Evolutionary conservation across 2,888 invertebrate species (phyloP).

Genomic region (Enoplolaimus lenunculus): DNA sequence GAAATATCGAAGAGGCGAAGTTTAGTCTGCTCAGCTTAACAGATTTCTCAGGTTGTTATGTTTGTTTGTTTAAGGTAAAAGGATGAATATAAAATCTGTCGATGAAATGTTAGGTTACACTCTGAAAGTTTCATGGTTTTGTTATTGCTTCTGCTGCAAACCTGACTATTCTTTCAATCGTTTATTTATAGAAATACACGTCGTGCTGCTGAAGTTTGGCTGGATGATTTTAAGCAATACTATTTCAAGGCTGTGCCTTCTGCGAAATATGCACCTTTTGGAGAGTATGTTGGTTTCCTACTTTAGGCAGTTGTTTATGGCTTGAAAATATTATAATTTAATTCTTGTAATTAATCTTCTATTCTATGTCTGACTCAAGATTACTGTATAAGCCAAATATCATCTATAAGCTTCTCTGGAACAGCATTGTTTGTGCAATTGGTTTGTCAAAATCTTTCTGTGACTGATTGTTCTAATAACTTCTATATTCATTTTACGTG

Average conservation of each 20-base stretch:
- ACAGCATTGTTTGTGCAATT: too few relatives aligned
- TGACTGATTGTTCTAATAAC: too few relatives aligned
- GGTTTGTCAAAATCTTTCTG: too few relatives aligned
- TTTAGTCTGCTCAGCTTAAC: neutral
- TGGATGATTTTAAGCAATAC: constrained; percentile 93
- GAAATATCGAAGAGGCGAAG: neutral
- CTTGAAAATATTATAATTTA: constrained; percentile 24
- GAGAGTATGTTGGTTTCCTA: constrained; percentile 43
- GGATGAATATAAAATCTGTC: too few relatives aligned
- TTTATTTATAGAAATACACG: constrained; percentile 59
- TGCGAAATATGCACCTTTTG: constrained; percentile 44
- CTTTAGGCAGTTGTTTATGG: constrained; percentile 14
- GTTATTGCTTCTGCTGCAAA: too few relatives aligned
- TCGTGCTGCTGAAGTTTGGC: constrained; percentile 96
- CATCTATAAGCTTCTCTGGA: too few relatives aligned
- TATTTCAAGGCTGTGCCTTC: constrained; percentile 73
- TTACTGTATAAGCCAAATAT: constrained; percentile 15
- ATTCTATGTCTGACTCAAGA: constrained; percentile 25
- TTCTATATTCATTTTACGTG: too few relatives aligned
- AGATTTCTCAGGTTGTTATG: too few relatives aligned
- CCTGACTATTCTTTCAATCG: constrained; percentile 6
- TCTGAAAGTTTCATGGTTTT: too few relatives aligned
- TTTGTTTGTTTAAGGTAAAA: too few relatives aligned
- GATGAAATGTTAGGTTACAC: too few relatives aligned
- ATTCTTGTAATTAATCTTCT: too few relatives aligned